Base-by-base conservation (phyloP, 2,113 vertebrate species). In the Callospermophilus lateralis region DNA sequence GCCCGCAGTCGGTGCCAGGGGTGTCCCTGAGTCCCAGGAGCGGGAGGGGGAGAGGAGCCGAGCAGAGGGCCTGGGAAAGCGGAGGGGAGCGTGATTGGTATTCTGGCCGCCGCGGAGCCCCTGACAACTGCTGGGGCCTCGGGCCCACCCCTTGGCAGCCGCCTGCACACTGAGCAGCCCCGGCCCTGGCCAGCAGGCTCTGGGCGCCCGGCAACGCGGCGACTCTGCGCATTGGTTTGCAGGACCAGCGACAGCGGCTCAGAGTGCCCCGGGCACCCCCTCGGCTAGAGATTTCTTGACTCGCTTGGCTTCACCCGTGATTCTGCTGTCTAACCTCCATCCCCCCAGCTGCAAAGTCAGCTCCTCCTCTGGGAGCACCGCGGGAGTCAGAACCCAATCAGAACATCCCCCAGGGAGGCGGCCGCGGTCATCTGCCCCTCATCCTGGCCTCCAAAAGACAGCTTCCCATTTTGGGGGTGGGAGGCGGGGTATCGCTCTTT, bases 121-220 rank as follows among this genome's bases (percentile, higher is more conserved):
- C 89, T 68, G 83, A 8, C 1, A 9, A n/a, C 67, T 16, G 28
- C 93, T 30, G 67, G 92, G 84, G 84, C 3, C 77, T 78, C 61
- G 68, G 85, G 73, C 70, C 94, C 97, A 74, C 91, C 96, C 86
- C 91, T 83, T 89, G 96, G 96, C 96, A 78, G 91, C 89, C 45
- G 90, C 83, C 58, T 65, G 80, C 63, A 90, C 90, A 90, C 94
- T 94, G 93, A 91, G 76, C 86, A 42, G 70, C 39, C 7, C 15
- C 88, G 70, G 87, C 51, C 45, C 68, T 45, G 74, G 84, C 93
- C 78, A 9, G 37, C 22, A 53, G 51, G 90, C 61, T 51, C 39
- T 13, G 48, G 39, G 88, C 67, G 89, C 95, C 96, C 86, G 65
- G 94, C 96, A 95, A 96, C 85, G 86, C 76, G 45, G 85, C 4